Base-by-base conservation (phyloP, 1,140 invertebrate genomes). In the Paraescarpia echinospica region DNA sequence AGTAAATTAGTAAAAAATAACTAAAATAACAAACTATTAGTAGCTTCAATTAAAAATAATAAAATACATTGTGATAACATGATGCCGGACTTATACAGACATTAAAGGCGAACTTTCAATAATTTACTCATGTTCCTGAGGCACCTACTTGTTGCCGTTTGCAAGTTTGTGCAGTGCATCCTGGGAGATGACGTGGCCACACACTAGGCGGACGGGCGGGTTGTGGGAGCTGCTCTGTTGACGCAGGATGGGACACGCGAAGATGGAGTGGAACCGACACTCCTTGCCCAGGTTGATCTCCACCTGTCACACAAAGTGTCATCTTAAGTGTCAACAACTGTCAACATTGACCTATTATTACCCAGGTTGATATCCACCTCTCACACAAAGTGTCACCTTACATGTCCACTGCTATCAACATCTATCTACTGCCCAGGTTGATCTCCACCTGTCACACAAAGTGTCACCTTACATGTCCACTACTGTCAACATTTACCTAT, bases 171-270 rank as follows among this genome's bases (percentile, higher is more conserved):
- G 98, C 77, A 99, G 97, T 91, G 99, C 99, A 96, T 99, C 99
- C 94, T 98, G 97, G 1, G 99, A 99, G 94, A 99, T 99, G 89
- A 99, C 99, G 97, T 99, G 99, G 34, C 99, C 99, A 96, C 99
- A 99, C 0, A 98, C 97, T 59, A 99, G 96, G 94, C 98, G 97
- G 98, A 99, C 99, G 31, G 99, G 99, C 92, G 99, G 99, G 97
- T 99, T 99, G 93, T 97, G 97, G 94, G 99, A 98, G 22, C 98
- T 98, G 91, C 98, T 98, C 96, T 99, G 99, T 96, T 99, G 98
- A 88, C 99, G 97, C 91, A 99, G 97, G 95, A 99, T 99, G 31
- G 99, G 99, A 96, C 99, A 99, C 22, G 99, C 99, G 96, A 99
- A 99, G 94, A 99, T 98, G 35, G 99, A 99, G 96, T 99, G 99